A percentile compares a stretch with the other conserved stretches of the same genome.
Conservation (phyloP, 2,113 vertebrate genomes). For the Sinocyclocheilus grahami region DNA sequence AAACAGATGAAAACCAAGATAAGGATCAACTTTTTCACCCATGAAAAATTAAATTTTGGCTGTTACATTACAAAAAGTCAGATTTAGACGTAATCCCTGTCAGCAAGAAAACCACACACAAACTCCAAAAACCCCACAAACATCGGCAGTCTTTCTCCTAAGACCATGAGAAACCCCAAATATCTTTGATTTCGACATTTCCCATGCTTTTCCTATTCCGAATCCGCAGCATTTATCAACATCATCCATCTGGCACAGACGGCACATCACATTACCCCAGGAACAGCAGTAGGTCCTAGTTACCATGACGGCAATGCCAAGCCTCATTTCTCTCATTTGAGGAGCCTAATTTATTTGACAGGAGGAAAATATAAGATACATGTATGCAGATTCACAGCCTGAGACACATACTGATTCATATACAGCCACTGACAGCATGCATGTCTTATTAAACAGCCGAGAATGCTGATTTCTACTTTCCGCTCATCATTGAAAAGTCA, state of each 20-base stretch:
- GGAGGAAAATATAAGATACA: slow-evolving; percentile 28
- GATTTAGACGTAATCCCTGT: slow-evolving; percentile 27
- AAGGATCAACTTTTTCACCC: background rate
- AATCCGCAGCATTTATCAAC: slow-evolving; percentile 38
- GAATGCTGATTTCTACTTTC: background rate
- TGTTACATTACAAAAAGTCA: background rate
- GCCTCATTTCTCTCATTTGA: slow-evolving; percentile 33
- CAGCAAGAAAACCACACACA: slow-evolving; percentile 43
- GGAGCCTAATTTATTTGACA: slow-evolving; percentile 18
- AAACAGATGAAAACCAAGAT: slow-evolving; percentile 14
- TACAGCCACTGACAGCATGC: slow-evolving; percentile 1
- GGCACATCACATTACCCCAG: slow-evolving; percentile 13
- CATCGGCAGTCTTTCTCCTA: background rate
- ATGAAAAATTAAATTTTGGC: background rate
- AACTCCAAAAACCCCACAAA: background rate
- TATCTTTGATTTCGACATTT: slow-evolving; percentile 38
- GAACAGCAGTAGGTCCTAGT: slow-evolving; percentile 26
- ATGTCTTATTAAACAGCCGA: slow-evolving; percentile 3
- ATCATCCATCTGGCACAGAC: slow-evolving; percentile 42
- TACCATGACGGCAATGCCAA: slow-evolving; percentile 39
- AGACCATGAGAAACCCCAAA: slow-evolving; percentile 15
- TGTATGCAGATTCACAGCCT: slow-evolving; percentile 7
- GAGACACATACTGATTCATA: slow-evolving; percentile 2
- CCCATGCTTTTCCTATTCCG: slow-evolving; percentile 14
- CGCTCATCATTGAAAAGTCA: background rate